A percentile compares a stretch with the other conserved stretches of the same genome.
Conservation (phyloP, 2,888 invertebrate genomes). For the Callyntrura guangdongensis region DNA sequence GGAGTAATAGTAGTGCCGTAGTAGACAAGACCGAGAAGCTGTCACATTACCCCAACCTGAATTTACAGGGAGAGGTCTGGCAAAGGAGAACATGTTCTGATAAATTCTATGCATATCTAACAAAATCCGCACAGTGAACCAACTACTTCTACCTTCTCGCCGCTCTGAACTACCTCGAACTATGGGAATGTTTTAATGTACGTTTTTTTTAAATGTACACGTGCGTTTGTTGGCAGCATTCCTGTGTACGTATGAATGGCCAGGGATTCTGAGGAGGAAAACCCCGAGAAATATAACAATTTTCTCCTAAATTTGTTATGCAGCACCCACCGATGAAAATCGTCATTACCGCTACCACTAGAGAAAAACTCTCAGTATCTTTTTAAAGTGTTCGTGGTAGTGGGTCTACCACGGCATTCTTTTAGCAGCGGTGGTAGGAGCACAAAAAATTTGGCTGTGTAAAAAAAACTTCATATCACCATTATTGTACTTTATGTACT, state of each 20-base stretch:
- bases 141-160: not conserved
- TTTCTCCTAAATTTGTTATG: slow-evolving; percentile 24
- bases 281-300: not conserved
- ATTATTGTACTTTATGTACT: slow-evolving; percentile 72
- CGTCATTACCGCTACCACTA: slow-evolving; percentile 4
- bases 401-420: not conserved
- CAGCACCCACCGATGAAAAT: slow-evolving; percentile 35
- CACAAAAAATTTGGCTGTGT: slow-evolving; percentile 13
- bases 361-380: slow-evolving; percentile 14
- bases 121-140: not conserved
- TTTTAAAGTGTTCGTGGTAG: not conserved
- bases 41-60: too few species aligned
- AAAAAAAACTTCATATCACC: slow-evolving; percentile 58
- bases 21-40: too few species aligned
- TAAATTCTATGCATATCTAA: not conserved
- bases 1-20: too few species aligned
- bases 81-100: too few species aligned
- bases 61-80: too few species aligned
- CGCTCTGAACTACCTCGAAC: not conserved
- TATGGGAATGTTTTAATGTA: slow-evolving; percentile 25
- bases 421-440: not conserved
- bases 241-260: too few species aligned
- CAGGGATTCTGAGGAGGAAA: not conserved
- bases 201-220: slow-evolving; percentile 17
- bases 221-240: not conserved